Evolutionary conservation across 1,140 invertebrate genomes (phyloP), one percentile per base, ranked within the genome.

Genomic region (Colletes gigas): DNA sequence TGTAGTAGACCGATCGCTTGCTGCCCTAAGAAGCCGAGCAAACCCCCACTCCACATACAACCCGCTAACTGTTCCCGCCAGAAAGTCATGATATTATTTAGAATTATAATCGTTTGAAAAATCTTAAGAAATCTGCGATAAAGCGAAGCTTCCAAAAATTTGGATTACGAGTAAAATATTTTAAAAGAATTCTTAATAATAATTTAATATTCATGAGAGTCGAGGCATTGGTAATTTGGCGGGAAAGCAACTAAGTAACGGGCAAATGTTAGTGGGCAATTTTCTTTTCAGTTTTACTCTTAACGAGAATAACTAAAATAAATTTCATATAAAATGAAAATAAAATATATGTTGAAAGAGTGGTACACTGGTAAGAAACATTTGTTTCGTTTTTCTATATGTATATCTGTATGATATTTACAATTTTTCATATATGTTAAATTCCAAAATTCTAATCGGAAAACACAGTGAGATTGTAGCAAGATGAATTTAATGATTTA

Each of bases 21-120:
- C 19, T 41, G 39, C 19, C 68, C 47, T 55, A 30, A 74, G 78
- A 81, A 57, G 30, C 30, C 30, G 30, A 30, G 5, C 71, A n/a
- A 9, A 50, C 65, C 72, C 78, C 82, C 72, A 79, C 77, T 65
- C 59, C 47, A 19, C 12, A 44, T n/a, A 47, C 15, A 59, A 62
- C 72, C 55, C 73, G 68, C 44, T 54, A 81, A 77, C 78, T 30
- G 69, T 83, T 83, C 82, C 82, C 82, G 82, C 82, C 79, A 83
- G 81, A 83, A 83, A 76, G 54, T 70, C 50, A 65, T 14, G 21
- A 82, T 41, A 17, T 60, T 57, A 54, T 9, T 39, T 50, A 30
- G 14, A 66, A 71, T 65, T 14, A 59, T 15, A 5, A 17, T 74
- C 47, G 19, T 6, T 57, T 19, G 1, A 41, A 0, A 7, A 73